phyloP scores from a whole-genome alignment of 2,888 invertebrate species.

The Rhorus exstirpatorius region DNA sequence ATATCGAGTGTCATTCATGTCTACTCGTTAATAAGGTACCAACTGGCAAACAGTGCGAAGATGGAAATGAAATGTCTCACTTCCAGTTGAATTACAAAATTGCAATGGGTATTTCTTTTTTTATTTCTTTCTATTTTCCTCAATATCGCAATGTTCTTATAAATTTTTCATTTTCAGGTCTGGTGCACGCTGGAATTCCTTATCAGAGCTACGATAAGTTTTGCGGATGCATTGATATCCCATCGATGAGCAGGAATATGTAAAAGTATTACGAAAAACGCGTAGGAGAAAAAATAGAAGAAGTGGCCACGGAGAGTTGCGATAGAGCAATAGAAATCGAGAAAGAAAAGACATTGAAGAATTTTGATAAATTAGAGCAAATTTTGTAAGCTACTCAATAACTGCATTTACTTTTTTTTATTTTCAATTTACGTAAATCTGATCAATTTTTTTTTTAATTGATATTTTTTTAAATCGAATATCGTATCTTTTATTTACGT shows the following conservation, averaged over 20 bases:
- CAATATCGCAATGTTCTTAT: constrained; percentile 8
- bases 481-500: too few species aligned
- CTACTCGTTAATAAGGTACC: constrained; percentile 29
- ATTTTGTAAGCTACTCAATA: constrained; percentile 5
- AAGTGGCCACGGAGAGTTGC: constrained; percentile 5
- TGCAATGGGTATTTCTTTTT: constrained; percentile 7
- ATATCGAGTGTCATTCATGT: constrained; percentile 28
- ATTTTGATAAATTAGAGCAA: constrained; percentile 1
- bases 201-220: too few species aligned
- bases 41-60: constrained; percentile 16
- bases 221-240: too few species aligned
- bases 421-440: too few species aligned
- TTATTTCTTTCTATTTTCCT: background rate
- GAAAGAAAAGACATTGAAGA: constrained; percentile 1
- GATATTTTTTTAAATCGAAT: too few species aligned
- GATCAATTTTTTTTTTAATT: too few species aligned
- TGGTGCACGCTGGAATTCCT: constrained; percentile 4
- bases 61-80: background rate
- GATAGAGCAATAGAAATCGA: constrained; percentile 6
- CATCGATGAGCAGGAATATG: constrained; percentile 4
- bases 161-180: background rate
- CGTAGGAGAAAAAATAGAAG: constrained; percentile 2
- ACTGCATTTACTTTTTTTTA: too few species aligned
- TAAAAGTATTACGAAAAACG: background rate
- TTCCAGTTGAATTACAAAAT: constrained; percentile 7